Evolutionary conservation across 53 echinoderm and acorn worm genomes (phyloP), one percentile per base, ranked within the genome.

Genomic region (Stichopus horrens): DNA sequence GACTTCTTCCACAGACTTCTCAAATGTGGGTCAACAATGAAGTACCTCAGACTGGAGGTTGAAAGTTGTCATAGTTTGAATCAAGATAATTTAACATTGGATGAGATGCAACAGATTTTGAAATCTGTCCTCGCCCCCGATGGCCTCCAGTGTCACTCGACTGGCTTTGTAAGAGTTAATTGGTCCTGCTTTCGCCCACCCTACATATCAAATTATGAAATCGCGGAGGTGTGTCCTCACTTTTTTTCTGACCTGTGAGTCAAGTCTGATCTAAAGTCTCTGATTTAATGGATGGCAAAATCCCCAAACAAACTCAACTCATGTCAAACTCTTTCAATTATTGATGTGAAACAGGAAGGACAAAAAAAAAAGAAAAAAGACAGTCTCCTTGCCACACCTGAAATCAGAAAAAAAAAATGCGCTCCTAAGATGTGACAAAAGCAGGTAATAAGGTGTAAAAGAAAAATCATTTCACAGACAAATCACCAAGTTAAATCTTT

Each of bases 231-330:
- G 18, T 37, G 37, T 37, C 37, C 37, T 37, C 37, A 37, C 37
- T 37, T 37, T 37, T 37, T 71, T 71, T 71, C 6, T 71, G 71
- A 18, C 71, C 71, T 71, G 71, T 7, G 71, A 71, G 19, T 20
- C 71, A n/a, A 71, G 71, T n/a, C 71, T 57, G 55, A 80, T 80
- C 21, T 55, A 55, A 80, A 56, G 56, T 80, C 10, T 22, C 56
- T 80, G 80, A 80, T 80, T 80, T 55, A 53, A 80, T 80, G 56
- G 56, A 9, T 6, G 54, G 58, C 21, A 55, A 80, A 5, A 20
- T 20, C 80, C 80, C 55, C 4, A 55, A 21, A 20, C 71, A 13
- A 71, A 71, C 71, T 71, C 63, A 63, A 63, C 18, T 37, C 37
- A 37, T 37, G 37, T 37, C 37, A 37, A 37, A 37, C 37, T 37